Evolutionary conservation across 2,113 vertebrate species (phyloP).

Genomic region (Carollia perspicillata): DNA sequence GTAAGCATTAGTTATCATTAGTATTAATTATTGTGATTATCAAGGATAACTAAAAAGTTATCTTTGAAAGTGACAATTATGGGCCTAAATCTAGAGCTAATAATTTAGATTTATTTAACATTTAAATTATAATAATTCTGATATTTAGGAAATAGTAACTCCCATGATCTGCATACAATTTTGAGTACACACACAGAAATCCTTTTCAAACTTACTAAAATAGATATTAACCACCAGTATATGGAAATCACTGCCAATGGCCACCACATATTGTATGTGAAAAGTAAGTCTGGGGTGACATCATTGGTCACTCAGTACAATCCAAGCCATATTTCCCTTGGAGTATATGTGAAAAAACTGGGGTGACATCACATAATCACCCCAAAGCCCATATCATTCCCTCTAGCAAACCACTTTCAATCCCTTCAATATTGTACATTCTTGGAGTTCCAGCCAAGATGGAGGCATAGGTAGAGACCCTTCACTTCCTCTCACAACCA

Average conservation of each 20-base stretch:
- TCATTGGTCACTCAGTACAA: rapidly evolving
- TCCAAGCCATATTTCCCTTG: too few species aligned
- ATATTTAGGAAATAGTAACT: neutral
- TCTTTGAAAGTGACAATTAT: neutral
- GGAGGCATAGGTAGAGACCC: too few species aligned
- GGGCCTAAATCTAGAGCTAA: neutral
- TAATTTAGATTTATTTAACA: neutral
- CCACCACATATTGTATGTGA: rapidly evolving
- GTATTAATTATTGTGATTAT: neutral
- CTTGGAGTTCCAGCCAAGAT: neutral
- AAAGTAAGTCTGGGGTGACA: neutral
- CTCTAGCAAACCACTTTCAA: neutral
- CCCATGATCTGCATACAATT: neutral
- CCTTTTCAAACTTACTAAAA: neutral
- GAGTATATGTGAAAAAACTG: rapidly evolving
- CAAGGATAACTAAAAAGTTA: neutral
- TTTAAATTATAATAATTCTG: neutral
- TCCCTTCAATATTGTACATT: neutral
- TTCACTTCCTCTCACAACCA: too few species aligned
- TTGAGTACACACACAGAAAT: neutral
- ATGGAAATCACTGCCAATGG: neutral
- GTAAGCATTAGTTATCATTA: neutral
- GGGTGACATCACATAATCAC: neutral
- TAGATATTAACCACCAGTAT: neutral
- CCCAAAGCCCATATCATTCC: rapidly evolving